Base-by-base conservation (phyloP, 2,113 vertebrate genomes). In the Nettapus auritus region DNA sequence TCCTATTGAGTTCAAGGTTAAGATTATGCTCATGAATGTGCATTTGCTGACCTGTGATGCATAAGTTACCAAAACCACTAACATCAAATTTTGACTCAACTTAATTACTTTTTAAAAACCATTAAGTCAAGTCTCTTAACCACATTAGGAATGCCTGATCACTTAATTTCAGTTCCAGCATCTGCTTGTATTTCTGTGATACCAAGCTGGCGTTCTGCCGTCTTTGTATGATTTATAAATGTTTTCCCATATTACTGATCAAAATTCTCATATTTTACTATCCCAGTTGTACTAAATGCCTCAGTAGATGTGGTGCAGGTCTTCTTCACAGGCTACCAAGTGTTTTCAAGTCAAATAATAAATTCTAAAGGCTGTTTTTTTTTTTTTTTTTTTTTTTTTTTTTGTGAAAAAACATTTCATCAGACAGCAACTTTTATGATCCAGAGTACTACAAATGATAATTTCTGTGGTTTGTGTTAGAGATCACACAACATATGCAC, bases 61-160 rank as follows among this genome's bases (percentile, higher is more conserved):
- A 57, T 42, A 89, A 38, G 20, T 34, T 74, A 88, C 8, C 53
- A 86, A 95, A 92, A 22, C 11, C 52, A 91, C 25, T 74, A 12
- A 79, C 80, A 92, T 89, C 34, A 73, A 62, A 94, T 91, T 94
- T 88, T 93, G 34, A 86, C 14, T 93, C 66, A 93, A 50, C 36
- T 73, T 53, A 97, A 88, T 89, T 93, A 53, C 74, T 82, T 96
- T 88, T 95, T 81, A 82, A 89, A 93, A 92, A 42, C 55, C 33
- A 31, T 91, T 63, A 97, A 96, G 96, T 91, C 52, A 76, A 63
- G 50, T 84, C 60, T 78, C 55, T 90, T 96, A 96, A 97, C 96
- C 82, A 86, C 79, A 89, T 97, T 93, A 97, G 68, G 82, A 93
- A 96, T 88, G 77, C 33, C 59, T 96, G 87, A 86, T 94, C 62